phyloP scores from a whole-genome alignment of 1,140 invertebrate species.

The Palaemon carinicauda region DNA sequence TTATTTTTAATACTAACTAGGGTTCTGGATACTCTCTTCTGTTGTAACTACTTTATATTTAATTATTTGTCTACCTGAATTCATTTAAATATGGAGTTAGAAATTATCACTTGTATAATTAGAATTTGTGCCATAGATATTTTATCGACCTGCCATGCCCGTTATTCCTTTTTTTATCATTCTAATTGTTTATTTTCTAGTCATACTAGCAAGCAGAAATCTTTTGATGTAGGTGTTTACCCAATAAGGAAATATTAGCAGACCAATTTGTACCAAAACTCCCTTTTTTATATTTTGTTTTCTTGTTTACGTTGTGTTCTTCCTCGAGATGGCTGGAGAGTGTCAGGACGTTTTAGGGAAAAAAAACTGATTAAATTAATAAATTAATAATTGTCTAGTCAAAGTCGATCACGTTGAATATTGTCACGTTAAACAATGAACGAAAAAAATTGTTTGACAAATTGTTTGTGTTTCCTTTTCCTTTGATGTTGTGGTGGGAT shows the following conservation, averaged over 20 bases:
- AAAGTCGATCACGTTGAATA: constrained; percentile 31
- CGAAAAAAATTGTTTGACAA: constrained; percentile 55
- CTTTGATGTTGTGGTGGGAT: background rate
- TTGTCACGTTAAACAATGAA: constrained; percentile 49
- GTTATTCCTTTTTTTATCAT: too few relatives aligned
- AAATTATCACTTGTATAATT: background rate
- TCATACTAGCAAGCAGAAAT: constrained; percentile 11
- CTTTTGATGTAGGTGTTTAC: background rate
- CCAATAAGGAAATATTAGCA: background rate
- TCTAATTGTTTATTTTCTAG: background rate
- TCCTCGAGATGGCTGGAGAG: too few relatives aligned
- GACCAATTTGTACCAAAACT: background rate
- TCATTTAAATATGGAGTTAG: background rate
- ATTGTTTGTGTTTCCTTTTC: background rate
- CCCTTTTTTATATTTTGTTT: too few relatives aligned
- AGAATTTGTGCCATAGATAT: background rate
- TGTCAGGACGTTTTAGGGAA: background rate
- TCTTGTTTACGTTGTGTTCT: too few relatives aligned
- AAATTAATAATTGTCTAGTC: constrained; percentile 47
- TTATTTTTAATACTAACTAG: background rate
- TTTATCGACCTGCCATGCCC: background rate
- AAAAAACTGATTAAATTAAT: constrained; percentile 13
- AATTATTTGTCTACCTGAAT: background rate
- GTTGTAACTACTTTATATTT: background rate
- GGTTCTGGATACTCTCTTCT: background rate